Base-by-base conservation (phyloP, 2,888 invertebrate species). In the Nephrotoma guestfalica region DNA sequence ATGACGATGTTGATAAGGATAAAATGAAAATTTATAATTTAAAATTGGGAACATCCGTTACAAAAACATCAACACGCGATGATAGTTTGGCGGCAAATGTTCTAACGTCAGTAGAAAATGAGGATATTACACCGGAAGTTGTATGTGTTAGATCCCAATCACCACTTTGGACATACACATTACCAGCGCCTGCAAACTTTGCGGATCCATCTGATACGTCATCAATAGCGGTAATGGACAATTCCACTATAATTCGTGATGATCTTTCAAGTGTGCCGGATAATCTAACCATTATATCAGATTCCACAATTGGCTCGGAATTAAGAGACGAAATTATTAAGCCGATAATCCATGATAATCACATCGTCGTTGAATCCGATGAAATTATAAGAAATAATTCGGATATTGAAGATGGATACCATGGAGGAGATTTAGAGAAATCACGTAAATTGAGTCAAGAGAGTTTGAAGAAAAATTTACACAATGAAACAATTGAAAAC, bases 11-110 rank as follows among this genome's bases (percentile, higher is more conserved):
- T n/a, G 71, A 71, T 41, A 84, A 45, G 11, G 43, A 85, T 11
- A 90, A 91, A 87, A 88, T 90, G 86, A 91, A 91, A 87, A 90
- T 91, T 11, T 91, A 91, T 87, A 91, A 91, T 86, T 90, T 91
- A 15, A 91, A 91, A 88, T 89, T 91, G 86, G 90, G 91, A 15
- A 90, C 91, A 88, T 91, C 90, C 0, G 89, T 90, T 41, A 86
- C 86, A 15, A 87, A 87, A 71, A 88, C 87, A 6, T 2, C 71
- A 11, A 85, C 85, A 9, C 15, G 86, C 83, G 42, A 84, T 45
- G 11, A 85, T 57, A 43, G 18, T 15, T 40, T 15, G 40, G 30
- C 40, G 4, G 42, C n/a, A 42, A 83, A 15, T 4, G 41, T 5
- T 71, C 0, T n/a, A n/a, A 40, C 71, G 43, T 40, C 41, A 2